These are phyloP conservation scores for Drosophila sp. DNA, from an alignment of 1,140 invertebrate species.

Conservation along the genomic window DNA sequence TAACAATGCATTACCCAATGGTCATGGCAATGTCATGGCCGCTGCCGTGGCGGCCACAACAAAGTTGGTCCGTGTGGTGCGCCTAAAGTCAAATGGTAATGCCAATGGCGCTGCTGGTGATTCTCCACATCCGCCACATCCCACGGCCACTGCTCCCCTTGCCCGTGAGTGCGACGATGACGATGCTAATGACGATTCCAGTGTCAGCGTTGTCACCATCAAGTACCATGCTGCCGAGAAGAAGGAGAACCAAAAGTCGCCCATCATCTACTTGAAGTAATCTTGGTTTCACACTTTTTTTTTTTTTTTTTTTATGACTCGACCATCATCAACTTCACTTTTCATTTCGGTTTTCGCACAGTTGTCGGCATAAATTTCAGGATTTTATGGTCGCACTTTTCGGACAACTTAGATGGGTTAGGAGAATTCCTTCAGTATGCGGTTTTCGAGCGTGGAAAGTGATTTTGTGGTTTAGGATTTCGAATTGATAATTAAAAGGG, in stretches of 20 bases:
- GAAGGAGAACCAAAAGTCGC: slow-evolving; percentile 26
- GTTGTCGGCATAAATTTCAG: slow-evolving; percentile 55
- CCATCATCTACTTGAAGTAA: slow-evolving; percentile 72
- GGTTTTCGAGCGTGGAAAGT: slow-evolving; percentile 39
- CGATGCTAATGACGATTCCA: slow-evolving; percentile 51
- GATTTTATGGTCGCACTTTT: slow-evolving; percentile 56
- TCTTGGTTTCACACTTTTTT: slow-evolving; percentile 47
- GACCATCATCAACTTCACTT: slow-evolving; percentile 49
- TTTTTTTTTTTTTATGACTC: slow-evolving; percentile 25
- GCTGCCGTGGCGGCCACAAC: slow-evolving; percentile 63
- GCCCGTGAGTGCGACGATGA: slow-evolving; percentile 30
- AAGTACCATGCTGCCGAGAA: slow-evolving; percentile 42
- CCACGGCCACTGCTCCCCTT: slow-evolving; percentile 27
- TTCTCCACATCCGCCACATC: slow-evolving; percentile 19
- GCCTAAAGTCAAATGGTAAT: slow-evolving; percentile 53
- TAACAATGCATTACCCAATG: slow-evolving; percentile 49
- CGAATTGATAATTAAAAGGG: background rate
- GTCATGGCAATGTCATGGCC: slow-evolving; percentile 59
- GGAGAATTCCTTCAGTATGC: background rate
- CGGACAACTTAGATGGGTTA: slow-evolving; percentile 16
- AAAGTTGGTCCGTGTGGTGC: slow-evolving; percentile 63
- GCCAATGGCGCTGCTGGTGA: slow-evolving; percentile 46
- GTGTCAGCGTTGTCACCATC: slow-evolving; percentile 58
- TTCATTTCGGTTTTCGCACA: slow-evolving; percentile 64
- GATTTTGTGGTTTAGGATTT: slow-evolving; percentile 40